Evolutionary conservation across 2,888 invertebrate species (phyloP).

Genomic region (Listrodromus nycthemerus): DNA sequence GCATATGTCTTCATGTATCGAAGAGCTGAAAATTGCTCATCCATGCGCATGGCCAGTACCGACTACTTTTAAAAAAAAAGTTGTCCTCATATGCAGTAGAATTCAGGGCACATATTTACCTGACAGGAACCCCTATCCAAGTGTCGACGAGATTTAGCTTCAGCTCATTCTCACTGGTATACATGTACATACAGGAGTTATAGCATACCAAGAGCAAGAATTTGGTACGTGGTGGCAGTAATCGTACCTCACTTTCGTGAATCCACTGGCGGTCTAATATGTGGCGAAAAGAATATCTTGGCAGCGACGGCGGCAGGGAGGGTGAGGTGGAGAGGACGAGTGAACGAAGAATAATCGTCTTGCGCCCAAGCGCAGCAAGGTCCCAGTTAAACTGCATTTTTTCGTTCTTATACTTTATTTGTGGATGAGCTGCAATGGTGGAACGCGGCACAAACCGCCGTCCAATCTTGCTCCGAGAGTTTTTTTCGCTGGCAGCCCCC

Average conservation of each 20-base stretch:
- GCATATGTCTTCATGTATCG: too few relatives aligned
- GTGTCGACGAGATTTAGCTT: neutral
- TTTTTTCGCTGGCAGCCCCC: conserved; percentile 19
- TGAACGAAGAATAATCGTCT: conserved; percentile 49
- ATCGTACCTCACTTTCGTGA: conserved; percentile 9
- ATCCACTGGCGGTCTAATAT: neutral
- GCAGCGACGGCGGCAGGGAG: too few relatives aligned
- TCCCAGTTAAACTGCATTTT: conserved; percentile 61
- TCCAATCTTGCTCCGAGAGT: conserved; percentile 30
- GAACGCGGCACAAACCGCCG: conserved; percentile 13
- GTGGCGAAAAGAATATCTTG: neutral
- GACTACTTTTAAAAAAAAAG: neutral
- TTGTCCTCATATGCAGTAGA: neutral
- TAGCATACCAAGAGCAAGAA: neutral
- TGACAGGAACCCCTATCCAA: neutral
- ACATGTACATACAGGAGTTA: neutral
- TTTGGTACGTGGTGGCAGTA: neutral
- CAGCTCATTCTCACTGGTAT: neutral
- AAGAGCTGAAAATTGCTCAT: too few relatives aligned
- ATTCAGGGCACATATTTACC: neutral
- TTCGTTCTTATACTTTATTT: conserved; percentile 58
- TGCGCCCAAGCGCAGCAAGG: conserved; percentile 42
- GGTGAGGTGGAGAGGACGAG: neutral
- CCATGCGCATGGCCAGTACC: too few relatives aligned
- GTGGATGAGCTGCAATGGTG: conserved; percentile 26